Evolutionary conservation across 2,888 invertebrate species (phyloP), one percentile per base, ranked within the genome.

Genomic region (Cylloceria caligata): DNA sequence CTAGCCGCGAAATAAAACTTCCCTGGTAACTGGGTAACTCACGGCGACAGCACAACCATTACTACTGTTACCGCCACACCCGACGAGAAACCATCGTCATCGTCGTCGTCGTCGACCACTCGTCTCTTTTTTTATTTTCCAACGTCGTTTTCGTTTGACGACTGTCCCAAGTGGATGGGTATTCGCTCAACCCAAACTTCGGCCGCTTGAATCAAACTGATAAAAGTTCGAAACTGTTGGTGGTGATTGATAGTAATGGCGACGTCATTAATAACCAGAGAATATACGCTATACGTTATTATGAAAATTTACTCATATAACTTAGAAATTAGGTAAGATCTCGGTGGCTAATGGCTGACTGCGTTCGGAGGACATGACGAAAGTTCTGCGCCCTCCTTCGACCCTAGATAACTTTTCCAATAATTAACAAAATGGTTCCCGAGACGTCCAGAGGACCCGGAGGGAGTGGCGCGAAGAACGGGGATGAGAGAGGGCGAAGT

Each of bases 341-440:
- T 55, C 19, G 34, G 69, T 77, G 69, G 73, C 81, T 81, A 73
- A 68, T 81, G 77, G 69, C 81, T 68, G 81, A 60, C 60, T 60
- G 67, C 42, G 55, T 52, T 52, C 39, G 16, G n/a, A 47, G 77
- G 68, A 77, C 77, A 64, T 47, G 77, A 74, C 39, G 42, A 71
- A 71, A 57, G 19, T 55, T 71, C 42, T 42, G 27, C 30, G 24
- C 19, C 3, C 57, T 27, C 39, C 67, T 68, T 52, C 55, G 39
- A 34, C 57, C 24, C 69, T 64, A 55, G 62, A 76, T 68, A 86
- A 86, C 83, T 84, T 83, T 84, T 84, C 83, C 83, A 86, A 86
- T 86, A 86, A 85, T 85, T 85, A 85, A 85, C 81, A 83, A 84
- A 85, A 85, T 85, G 80, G 83, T 80, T 83, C 76, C 69, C 74